Percentiles rank a stretch among this genome's conserved stretches.
phyloP scores from a whole-genome alignment of 2,888 invertebrate genomes.

The Cosmorhoe ocellata region DNA sequence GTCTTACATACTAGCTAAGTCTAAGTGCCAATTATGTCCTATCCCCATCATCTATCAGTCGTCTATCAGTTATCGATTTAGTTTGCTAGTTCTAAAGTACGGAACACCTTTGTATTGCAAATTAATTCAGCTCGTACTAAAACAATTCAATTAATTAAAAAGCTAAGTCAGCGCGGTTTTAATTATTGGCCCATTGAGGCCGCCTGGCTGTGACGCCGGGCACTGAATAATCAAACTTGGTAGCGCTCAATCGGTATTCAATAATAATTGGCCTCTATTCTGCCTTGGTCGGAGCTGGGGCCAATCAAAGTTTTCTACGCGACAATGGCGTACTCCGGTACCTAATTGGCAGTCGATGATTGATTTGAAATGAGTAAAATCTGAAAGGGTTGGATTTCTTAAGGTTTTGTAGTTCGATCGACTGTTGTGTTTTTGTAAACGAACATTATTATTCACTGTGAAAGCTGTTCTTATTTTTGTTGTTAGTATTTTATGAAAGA shows the following conservation, averaged over 20 bases:
- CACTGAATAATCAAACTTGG: constrained; percentile 69
- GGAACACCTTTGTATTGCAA: neutral
- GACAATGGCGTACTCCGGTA: constrained; percentile 57
- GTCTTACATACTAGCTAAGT: no score
- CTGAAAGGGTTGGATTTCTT: constrained; percentile 33
- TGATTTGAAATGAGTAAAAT: constrained; percentile 47
- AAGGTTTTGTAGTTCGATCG: constrained; percentile 10
- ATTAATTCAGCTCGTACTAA: constrained; percentile 40
- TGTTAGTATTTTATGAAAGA: no score
- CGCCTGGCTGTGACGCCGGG: constrained; percentile 70
- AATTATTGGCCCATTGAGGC: constrained; percentile 74
- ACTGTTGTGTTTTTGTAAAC: no score
- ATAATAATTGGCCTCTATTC: constrained; percentile 73
- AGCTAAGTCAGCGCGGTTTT: constrained; percentile 67
- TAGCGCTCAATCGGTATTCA: constrained; percentile 70
- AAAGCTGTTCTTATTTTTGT: no score
- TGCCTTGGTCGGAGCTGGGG: constrained; percentile 23
- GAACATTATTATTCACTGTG: no score
- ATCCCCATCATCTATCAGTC: no score
- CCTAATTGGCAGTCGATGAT: constrained; percentile 68
- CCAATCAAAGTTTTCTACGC: constrained; percentile 74
- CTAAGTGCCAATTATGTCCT: no score
- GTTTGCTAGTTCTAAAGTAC: no score
- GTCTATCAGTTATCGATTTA: no score
- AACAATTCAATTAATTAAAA: constrained; percentile 73